Base-by-base conservation (phyloP, 2,113 vertebrate species). In the Lasiurus borealis region DNA sequence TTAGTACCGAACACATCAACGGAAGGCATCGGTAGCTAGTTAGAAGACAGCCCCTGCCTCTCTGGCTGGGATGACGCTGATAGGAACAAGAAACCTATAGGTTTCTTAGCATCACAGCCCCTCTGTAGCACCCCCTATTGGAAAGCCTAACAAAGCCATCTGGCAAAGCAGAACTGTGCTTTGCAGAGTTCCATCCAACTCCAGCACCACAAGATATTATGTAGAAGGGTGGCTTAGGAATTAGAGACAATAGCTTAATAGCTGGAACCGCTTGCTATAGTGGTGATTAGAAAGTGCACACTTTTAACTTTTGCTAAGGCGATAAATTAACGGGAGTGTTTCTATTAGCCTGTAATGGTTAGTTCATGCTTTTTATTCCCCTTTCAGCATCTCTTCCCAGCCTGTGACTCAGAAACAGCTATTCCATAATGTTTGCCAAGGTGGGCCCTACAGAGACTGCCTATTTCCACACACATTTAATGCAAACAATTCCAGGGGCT, bases 341-440 rank as follows among this genome's bases (percentile, higher is more conserved):
- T 66, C 62, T 93, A 8, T 93, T 78, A 68, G 68, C 46, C 48
- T 88, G 0, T 91, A 91, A 91, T 73, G 68, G 62, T 72, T 57
- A 80, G 54, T 80, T 75, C 36, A 21, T 64, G n/a, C n/a, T 82
- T 90, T 83, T 59, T 54, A 46, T 86, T 86, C 85, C 71, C n/a
- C n/a, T n/a, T n/a, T n/a, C n/a, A n/a, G n/a, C n/a, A 31, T 44
- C 27, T 68, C 73, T 90, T 94, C 84, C 69, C 83, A 83, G 57
- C 2, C 25, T 62, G 29, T 89, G 90, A 97, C 76, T 85, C 87
- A 72, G 76, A 95, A 94, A 75, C 59, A 90, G 54, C 72, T 85
- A 23, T 44, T 93, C 76, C 91, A 52, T 71, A 25, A 54, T n/a
- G 44, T 89, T 94, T 93, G 18, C 59, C 81, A 88, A n/a, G 36